Evolutionary conservation across 2,113 vertebrate species (phyloP).

Genomic region (Isurus oxyrinchus): DNA sequence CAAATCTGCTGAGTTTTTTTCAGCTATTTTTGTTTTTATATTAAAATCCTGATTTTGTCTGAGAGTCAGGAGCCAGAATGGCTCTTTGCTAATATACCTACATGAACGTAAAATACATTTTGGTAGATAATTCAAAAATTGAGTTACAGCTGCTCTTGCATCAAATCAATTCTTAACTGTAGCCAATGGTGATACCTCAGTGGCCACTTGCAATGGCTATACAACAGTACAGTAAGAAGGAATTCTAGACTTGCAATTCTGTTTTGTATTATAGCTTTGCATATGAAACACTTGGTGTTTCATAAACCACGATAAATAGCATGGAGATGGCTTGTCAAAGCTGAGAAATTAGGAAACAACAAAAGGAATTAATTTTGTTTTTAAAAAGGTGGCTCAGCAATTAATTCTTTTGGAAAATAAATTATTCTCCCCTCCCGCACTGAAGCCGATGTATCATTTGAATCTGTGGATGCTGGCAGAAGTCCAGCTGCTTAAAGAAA

Average conservation of each 20-base stretch:
- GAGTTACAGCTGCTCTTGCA: background rate
- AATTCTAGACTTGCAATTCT: background rate
- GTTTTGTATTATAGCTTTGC: background rate
- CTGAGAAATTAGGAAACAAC: background rate
- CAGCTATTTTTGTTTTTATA: background rate
- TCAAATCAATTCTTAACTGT: background rate
- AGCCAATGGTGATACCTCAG: background rate
- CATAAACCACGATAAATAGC: background rate
- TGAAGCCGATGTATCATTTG: background rate
- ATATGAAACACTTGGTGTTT: background rate
- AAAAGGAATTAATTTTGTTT: background rate
- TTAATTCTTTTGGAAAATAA: background rate
- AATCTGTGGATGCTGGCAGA: background rate
- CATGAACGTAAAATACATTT: background rate
- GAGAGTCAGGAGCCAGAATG: background rate
- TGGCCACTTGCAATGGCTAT: background rate
- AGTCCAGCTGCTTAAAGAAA: background rate
- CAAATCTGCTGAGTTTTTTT: background rate
- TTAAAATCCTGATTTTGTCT: background rate
- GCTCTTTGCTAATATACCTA: background rate
- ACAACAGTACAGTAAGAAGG: background rate
- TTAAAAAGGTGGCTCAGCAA: background rate
- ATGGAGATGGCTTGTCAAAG: background rate
- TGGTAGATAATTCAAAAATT: too few species aligned
- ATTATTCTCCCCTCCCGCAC: background rate